phyloP scores from a whole-genome alignment of 2,797 vertebrate species.

The Trematomus bernacchii region DNA sequence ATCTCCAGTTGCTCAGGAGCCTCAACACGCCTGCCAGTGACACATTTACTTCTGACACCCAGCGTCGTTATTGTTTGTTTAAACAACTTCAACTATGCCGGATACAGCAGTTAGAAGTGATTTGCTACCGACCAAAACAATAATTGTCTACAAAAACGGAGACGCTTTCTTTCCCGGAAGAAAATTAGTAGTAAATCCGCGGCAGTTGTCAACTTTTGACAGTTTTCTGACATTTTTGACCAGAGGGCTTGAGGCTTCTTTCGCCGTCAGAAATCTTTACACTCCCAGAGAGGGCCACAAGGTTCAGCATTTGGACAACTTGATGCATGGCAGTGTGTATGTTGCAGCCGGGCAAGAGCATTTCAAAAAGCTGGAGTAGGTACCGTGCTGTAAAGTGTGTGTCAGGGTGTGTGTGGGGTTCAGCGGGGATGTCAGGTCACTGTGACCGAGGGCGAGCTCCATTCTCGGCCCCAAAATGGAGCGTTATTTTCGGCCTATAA shows the following conservation, averaged over 20 bases:
- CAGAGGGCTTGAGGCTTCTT: slow-evolving; percentile 70
- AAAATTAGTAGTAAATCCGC: slow-evolving; percentile 79
- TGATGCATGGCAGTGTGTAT: slow-evolving; percentile 79
- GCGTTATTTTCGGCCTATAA: neutral
- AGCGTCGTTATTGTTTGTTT: neutral
- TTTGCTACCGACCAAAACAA: slow-evolving; percentile 72
- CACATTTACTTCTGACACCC: slow-evolving; percentile 38
- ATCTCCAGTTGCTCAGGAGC: slow-evolving; percentile 59
- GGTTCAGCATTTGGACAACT: slow-evolving; percentile 70
- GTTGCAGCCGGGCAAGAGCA: slow-evolving; percentile 85
- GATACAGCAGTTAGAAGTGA: slow-evolving; percentile 6
- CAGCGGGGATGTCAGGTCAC: neutral
- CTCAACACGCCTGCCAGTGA: slow-evolving; percentile 4
- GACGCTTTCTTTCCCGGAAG: slow-evolving; percentile 82
- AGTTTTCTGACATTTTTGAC: slow-evolving; percentile 80
- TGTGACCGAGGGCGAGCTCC: no score
- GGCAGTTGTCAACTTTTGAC: slow-evolving; percentile 81
- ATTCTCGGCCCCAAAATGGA: neutral
- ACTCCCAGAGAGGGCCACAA: slow-evolving; percentile 77
- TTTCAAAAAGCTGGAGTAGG: slow-evolving; percentile 86
- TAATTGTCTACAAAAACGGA: slow-evolving; percentile 85
- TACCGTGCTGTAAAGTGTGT: slow-evolving; percentile 35
- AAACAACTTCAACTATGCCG: slow-evolving; percentile 33
- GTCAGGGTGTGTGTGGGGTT: no score
- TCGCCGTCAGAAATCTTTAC: slow-evolving; percentile 83